These are phyloP conservation scores for Periparus ater DNA, from an alignment of 2,797 vertebrate genomes.

Conservation along the genomic window DNA sequence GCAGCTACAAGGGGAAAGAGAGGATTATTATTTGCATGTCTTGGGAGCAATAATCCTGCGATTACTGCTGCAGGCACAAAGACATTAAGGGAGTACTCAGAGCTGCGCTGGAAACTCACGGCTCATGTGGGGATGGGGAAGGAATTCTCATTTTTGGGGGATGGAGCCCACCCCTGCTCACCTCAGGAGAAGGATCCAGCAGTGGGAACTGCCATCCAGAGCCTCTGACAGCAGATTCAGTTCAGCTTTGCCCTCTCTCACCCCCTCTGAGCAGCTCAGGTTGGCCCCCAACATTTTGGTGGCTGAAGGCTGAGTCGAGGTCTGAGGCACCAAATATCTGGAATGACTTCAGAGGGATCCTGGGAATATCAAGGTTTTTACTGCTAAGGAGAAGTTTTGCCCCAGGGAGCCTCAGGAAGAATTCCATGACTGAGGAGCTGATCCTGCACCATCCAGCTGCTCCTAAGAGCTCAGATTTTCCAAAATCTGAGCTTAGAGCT, in stretches of 20 bases:
- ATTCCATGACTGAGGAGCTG: neutral
- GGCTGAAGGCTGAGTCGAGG: neutral
- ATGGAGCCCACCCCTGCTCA: neutral
- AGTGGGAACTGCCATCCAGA: neutral
- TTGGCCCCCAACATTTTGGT: rapidly evolving
- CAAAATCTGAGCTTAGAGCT: neutral
- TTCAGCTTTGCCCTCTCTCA: neutral
- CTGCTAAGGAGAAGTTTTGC: neutral
- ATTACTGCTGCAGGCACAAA: neutral
- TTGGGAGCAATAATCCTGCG: slow-evolving; percentile 15
- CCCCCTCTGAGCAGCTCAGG: neutral
- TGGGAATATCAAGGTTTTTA: neutral
- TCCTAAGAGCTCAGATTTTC: neutral
- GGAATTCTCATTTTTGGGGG: neutral
- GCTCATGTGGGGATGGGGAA: rapidly evolving
- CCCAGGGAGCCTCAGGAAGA: neutral
- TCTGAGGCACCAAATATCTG: neutral
- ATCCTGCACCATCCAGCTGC: too few relatives aligned
- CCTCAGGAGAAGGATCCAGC: neutral
- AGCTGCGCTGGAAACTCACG: neutral
- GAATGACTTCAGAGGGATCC: rapidly evolving
- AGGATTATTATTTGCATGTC: slow-evolving; percentile 12
- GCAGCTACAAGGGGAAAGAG: neutral
- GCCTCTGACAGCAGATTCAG: neutral
- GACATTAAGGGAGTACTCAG: neutral